These are phyloP conservation scores for Xyrichtys novacula DNA, from an alignment of 2,797 vertebrate genomes.

Conservation along the genomic window DNA sequence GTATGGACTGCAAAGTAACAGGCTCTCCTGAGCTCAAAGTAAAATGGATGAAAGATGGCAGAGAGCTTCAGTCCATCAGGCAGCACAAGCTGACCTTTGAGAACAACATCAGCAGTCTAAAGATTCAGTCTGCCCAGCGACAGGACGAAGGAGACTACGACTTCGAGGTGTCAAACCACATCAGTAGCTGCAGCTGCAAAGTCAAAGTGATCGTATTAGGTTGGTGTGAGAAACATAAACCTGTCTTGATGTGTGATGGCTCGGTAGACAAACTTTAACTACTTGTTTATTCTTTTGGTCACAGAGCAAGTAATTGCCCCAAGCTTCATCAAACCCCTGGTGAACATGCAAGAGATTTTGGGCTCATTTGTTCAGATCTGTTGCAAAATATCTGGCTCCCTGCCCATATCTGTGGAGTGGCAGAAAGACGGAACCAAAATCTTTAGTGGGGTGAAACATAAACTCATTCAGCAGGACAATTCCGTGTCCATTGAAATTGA, in stretches of 20 bases:
- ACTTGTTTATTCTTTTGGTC: constrained; percentile 54
- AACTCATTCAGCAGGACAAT: constrained; percentile 93
- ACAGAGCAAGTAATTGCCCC: constrained; percentile 96
- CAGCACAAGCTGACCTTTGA: constrained; percentile 95
- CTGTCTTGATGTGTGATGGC: background rate
- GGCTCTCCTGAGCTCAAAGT: constrained; percentile 95
- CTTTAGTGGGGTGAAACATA: constrained; percentile 91
- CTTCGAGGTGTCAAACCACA: constrained; percentile 96
- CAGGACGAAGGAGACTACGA: constrained; percentile 93
- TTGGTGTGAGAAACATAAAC: constrained; percentile 83
- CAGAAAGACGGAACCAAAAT: constrained; percentile 93
- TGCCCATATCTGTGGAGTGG: constrained; percentile 95
- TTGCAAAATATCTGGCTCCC: constrained; percentile 95
- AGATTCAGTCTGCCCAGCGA: constrained; percentile 91
- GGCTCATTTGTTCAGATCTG: constrained; percentile 93
- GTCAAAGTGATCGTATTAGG: constrained; percentile 92
- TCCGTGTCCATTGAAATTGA: constrained; percentile 90
- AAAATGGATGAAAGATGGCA: constrained; percentile 94
- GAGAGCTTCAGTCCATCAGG: constrained; percentile 92
- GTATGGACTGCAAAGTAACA: constrained; percentile 93
- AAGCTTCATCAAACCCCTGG: constrained; percentile 93
- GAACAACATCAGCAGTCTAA: constrained; percentile 93
- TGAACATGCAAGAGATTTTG: constrained; percentile 91
- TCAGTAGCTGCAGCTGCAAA: constrained; percentile 92
- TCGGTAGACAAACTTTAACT: constrained; percentile 20